phyloP scores from a whole-genome alignment of 2,888 invertebrate genomes.

The Phyllotreta striolata region DNA sequence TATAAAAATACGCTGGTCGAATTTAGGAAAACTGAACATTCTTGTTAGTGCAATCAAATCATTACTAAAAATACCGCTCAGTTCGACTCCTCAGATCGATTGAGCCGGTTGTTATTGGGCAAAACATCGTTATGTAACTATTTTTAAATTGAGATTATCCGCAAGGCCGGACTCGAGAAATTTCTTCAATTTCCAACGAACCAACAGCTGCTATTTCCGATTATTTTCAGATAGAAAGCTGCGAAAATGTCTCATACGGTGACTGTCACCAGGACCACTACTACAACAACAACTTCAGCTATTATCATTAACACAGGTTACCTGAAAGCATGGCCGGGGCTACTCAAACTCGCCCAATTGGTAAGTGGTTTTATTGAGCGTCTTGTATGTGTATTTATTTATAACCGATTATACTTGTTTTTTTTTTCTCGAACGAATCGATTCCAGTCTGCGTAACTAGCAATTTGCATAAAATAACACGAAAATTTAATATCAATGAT shows the following conservation, averaged over 20 bases:
- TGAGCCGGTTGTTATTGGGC: conserved; percentile 1
- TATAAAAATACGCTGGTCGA: too few relatives aligned
- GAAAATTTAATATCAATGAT: too few relatives aligned
- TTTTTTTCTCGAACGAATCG: too few relatives aligned
- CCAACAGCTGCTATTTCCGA: neutral
- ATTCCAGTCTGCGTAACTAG: too few relatives aligned
- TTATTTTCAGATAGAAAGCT: conserved; percentile 33
- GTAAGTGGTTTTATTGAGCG: conserved; percentile 63
- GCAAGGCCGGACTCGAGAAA: neutral
- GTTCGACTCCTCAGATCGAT: conserved; percentile 3
- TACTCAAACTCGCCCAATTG: conserved; percentile 82
- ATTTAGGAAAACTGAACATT: too few relatives aligned
- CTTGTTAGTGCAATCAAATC: too few relatives aligned
- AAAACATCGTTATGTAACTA: conserved; percentile 8
- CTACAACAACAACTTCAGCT: conserved; percentile 77
- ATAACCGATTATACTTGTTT: too few relatives aligned
- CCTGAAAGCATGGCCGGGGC: conserved; percentile 78
- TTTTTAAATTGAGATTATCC: conserved; percentile 1
- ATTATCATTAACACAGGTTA: conserved; percentile 84
- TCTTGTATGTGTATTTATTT: too few relatives aligned
- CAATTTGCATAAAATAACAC: too few relatives aligned
- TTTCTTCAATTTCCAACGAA: neutral
- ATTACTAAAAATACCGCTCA: too few relatives aligned
- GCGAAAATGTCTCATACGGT: conserved; percentile 85
- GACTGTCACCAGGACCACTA: conserved; percentile 85